Conservation (phyloP, 2,113 vertebrate species). For the Rhagologus leucostigma region DNA sequence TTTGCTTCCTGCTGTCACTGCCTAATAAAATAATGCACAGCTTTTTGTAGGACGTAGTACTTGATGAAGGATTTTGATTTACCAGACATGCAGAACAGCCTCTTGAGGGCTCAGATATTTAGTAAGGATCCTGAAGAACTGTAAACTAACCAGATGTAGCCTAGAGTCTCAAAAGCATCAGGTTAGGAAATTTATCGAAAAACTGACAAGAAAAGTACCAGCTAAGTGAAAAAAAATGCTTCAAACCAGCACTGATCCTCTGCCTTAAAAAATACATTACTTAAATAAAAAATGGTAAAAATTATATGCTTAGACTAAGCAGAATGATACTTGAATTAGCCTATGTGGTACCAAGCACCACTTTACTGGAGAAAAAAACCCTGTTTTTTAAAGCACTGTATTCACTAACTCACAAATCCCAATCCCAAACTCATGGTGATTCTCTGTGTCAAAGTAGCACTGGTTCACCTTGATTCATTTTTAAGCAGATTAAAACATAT, state of each 20-base stretch:
- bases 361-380: neutral
- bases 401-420: neutral
- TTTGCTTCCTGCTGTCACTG: neutral
- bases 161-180: neutral
- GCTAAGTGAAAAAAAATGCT: neutral
- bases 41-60: neutral
- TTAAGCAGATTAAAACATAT: constrained; percentile 4
- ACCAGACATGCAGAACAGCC: neutral
- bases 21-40: neutral
- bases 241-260: neutral
- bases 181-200: neutral
- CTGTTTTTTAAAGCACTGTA: neutral
- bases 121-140: neutral
- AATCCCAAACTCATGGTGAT: neutral
- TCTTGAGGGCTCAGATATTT: neutral
- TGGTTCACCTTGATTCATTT: constrained; percentile 17
- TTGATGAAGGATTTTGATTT: neutral
- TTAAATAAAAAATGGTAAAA: neutral
- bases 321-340: neutral
- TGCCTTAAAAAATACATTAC: neutral
- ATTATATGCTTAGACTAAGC: neutral
- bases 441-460: neutral
- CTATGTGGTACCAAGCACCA: neutral
- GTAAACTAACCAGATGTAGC: neutral
- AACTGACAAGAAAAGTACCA: neutral